Evolutionary conservation across 2,797 vertebrate species (phyloP).

Genomic region (Halcyon smyrnensis): DNA sequence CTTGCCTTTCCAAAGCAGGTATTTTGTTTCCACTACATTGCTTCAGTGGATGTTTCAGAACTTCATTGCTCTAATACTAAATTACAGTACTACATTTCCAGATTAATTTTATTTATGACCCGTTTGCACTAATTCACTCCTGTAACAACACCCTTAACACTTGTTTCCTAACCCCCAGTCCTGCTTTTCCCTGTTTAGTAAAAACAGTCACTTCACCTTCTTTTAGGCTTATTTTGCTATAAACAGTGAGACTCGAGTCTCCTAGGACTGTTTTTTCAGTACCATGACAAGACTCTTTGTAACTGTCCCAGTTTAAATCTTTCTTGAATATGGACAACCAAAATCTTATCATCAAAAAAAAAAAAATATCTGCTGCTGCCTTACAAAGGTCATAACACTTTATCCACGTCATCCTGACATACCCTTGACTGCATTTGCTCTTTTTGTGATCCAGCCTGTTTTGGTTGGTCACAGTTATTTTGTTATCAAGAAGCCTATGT

Average conservation of each 20-base stretch:
- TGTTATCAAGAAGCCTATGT: not conserved
- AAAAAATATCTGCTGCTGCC: too few relatives aligned
- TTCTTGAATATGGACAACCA: not conserved
- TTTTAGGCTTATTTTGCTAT: not conserved
- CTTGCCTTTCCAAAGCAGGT: not conserved
- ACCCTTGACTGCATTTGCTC: not conserved
- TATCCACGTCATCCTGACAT: not conserved
- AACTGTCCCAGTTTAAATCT: not conserved
- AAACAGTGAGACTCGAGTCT: not conserved
- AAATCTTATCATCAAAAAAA: not conserved
- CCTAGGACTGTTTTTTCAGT: not conserved
- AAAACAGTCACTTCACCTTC: not conserved
- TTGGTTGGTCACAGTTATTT: not conserved
- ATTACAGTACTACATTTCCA: not conserved
- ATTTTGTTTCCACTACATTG: not conserved
- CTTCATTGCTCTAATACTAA: not conserved
- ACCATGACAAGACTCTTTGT: not conserved
- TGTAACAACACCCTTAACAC: not conserved
- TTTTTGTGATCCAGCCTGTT: not conserved
- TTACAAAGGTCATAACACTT: not conserved
- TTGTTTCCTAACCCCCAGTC: not conserved
- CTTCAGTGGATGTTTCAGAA: not conserved
- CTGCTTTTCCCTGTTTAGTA: not conserved
- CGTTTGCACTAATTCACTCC: not conserved
- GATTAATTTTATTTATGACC: not conserved